A percentile compares a stretch with the other conserved stretches of the same genome.
Evolutionary conservation across 1,140 invertebrate species (phyloP).

Genomic region (Nebria ingens): DNA sequence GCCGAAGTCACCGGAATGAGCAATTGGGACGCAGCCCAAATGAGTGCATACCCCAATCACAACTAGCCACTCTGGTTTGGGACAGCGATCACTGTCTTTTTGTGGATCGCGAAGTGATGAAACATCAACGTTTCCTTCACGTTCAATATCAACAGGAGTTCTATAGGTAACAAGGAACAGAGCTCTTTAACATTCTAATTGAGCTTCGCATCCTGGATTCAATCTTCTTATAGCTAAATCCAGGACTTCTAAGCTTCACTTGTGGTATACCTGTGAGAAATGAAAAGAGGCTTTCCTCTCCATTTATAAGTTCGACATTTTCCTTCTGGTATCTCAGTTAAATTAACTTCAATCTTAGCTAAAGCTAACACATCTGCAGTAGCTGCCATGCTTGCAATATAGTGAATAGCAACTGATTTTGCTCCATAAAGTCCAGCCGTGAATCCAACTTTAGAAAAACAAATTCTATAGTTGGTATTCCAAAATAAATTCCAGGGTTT

Average conservation of each 20-base stretch:
- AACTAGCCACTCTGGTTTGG: conserved; percentile 83
- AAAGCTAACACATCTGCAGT: conserved; percentile 88
- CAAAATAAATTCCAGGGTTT: conserved; percentile 22
- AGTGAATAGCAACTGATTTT: conserved; percentile 63
- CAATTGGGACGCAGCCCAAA: conserved; percentile 91
- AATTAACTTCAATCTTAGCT: conserved; percentile 91
- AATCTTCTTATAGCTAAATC: too few relatives aligned
- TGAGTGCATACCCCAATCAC: conserved; percentile 96
- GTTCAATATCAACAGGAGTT: conserved; percentile 65
- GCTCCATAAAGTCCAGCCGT: conserved; percentile 62
- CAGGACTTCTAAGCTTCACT: too few relatives aligned
- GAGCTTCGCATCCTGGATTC: too few relatives aligned
- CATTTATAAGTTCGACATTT: conserved; percentile 94
- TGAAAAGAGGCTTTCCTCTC: conserved; percentile 95
- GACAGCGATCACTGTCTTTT: conserved; percentile 65
- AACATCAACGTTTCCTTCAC: conserved; percentile 62
- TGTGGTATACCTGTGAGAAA: conserved; percentile 86
- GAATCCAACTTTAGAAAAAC: conserved; percentile 42
- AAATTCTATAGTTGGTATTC: not conserved
- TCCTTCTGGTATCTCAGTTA: conserved; percentile 79
- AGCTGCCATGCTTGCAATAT: conserved; percentile 68
- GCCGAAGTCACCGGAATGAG: conserved; percentile 81
- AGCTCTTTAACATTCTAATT: too few relatives aligned
- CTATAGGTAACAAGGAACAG: too few relatives aligned
- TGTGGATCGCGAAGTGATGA: conserved; percentile 77